Conservation (phyloP, 2,888 invertebrate species). For the Portevinia maculata region DNA sequence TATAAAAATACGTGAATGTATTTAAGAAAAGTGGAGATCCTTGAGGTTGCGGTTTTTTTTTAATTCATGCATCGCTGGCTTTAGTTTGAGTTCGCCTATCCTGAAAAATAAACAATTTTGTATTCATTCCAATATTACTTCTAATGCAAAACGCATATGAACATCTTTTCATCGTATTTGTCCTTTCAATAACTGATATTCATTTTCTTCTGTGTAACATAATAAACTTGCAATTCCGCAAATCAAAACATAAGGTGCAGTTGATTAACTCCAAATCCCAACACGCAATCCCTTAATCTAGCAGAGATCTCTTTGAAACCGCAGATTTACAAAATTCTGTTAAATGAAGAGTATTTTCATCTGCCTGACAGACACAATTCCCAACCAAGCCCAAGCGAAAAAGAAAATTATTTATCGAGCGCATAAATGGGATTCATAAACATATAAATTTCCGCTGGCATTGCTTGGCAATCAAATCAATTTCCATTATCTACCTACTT, state of each 20-base stretch:
- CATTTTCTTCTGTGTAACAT: slow-evolving; percentile 8
- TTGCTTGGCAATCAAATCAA: slow-evolving; percentile 44
- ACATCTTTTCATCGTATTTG: not conserved
- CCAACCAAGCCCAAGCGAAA: not conserved
- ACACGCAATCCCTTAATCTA: slow-evolving; percentile 23
- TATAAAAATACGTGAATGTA: too few species aligned
- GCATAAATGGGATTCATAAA: slow-evolving; percentile 46
- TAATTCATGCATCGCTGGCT: too few species aligned
- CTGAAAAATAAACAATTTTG: too few species aligned
- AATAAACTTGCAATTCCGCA: slow-evolving; percentile 8
- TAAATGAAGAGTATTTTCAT: slow-evolving; percentile 6
- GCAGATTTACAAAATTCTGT: not conserved
- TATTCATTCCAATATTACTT: too few species aligned
- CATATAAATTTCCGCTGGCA: slow-evolving; percentile 10
- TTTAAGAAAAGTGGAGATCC: too few species aligned
- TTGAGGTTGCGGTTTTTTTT: too few species aligned
- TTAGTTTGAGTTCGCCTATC: too few species aligned
- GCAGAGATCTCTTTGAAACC: slow-evolving; percentile 10
- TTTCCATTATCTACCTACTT: slow-evolving; percentile 61
- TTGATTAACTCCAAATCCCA: slow-evolving; percentile 32
- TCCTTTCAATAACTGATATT: not conserved
- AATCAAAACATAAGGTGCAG: slow-evolving; percentile 26
- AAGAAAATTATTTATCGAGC: slow-evolving; percentile 37
- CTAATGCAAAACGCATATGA: too few species aligned
- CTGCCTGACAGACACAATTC: not conserved